Evolutionary conservation across 2,888 invertebrate species (phyloP), one percentile per base, ranked within the genome.

Genomic region (Eledone cirrhosa): DNA sequence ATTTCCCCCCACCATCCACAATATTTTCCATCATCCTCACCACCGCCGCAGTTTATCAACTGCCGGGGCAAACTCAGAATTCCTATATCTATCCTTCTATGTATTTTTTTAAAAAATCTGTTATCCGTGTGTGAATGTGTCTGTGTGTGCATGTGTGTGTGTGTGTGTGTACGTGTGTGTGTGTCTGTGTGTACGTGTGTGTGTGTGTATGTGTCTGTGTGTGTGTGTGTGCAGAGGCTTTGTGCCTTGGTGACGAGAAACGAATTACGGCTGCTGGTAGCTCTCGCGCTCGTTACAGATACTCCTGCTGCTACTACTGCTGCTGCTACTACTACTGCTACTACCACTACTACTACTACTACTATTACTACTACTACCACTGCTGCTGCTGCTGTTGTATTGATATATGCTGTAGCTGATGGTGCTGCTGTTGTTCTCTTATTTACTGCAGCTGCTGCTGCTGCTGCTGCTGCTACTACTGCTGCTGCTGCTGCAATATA

Each of bases 141-240:
- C 19, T 72, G 33, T 19, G 72, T 72, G 72, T 33, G 33, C 33
- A 31, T 72, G 41, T 72, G 72, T 72, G 72, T 72, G 31, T 24
- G 33, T 41, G 72, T 41, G 72, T 33, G 33, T 72, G 72, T 13
- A 13, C 14, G 72, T 41, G 33, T 72, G 33, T 72, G 72, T 41
- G 72, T 72, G 72, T 41, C 8, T 41, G 41, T 72, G 41, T 24
- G 41, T 72, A 31, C n/a, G 33, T 72, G 33, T 31, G 69, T 72
- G 69, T 72, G 33, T 41, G 41, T 72, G 41, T 72, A 31, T 72
- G 69, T 72, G 31, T n/a, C 31, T 41, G 69, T 31, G 69, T 72
- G 69, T 72, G 69, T 24, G 22, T n/a, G 31, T 33, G 33, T 31
- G 33, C 41, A 31, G 5, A 33, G 33, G 33, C 33, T 31, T 72